phyloP scores from a whole-genome alignment of 2,113 vertebrate genomes.

The Cynocephalus volans region DNA sequence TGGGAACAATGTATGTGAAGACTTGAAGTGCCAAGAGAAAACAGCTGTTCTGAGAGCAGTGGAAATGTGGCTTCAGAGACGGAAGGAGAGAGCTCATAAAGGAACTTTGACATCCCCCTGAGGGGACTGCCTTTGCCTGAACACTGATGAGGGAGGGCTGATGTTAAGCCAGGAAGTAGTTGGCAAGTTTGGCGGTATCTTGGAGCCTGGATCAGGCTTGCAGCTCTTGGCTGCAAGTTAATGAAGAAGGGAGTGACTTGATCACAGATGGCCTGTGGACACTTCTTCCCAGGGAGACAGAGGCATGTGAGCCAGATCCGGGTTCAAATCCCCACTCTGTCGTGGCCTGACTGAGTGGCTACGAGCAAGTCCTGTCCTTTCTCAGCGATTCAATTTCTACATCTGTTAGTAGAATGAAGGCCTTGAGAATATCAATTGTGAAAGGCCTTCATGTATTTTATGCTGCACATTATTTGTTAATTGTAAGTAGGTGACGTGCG shows the following conservation, averaged over 20 bases:
- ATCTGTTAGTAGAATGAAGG: not conserved
- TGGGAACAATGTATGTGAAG: not conserved
- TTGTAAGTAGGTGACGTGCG: not conserved
- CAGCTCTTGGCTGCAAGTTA: not conserved
- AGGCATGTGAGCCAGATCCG: not conserved
- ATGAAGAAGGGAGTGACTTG: not conserved
- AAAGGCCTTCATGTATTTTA: not conserved
- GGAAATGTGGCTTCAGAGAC: no score
- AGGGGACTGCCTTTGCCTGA: not conserved
- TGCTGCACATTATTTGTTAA: not conserved
- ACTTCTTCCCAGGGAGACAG: not conserved
- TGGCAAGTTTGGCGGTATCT: not conserved
- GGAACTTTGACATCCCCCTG: not conserved
- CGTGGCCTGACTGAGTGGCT: accelerated
- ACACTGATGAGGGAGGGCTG: not conserved
- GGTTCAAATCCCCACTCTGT: not conserved
- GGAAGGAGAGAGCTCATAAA: not conserved
- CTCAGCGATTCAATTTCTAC: not conserved
- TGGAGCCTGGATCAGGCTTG: not conserved
- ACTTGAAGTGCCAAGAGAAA: not conserved
- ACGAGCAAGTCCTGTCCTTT: not conserved
- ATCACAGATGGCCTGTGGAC: accelerated
- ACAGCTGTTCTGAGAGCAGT: not conserved
- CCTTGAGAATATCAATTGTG: not conserved
- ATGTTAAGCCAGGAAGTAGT: not conserved